These are phyloP conservation scores for Cheirogaleus medius DNA, from an alignment of 2,113 vertebrate genomes.

Conservation along the genomic window DNA sequence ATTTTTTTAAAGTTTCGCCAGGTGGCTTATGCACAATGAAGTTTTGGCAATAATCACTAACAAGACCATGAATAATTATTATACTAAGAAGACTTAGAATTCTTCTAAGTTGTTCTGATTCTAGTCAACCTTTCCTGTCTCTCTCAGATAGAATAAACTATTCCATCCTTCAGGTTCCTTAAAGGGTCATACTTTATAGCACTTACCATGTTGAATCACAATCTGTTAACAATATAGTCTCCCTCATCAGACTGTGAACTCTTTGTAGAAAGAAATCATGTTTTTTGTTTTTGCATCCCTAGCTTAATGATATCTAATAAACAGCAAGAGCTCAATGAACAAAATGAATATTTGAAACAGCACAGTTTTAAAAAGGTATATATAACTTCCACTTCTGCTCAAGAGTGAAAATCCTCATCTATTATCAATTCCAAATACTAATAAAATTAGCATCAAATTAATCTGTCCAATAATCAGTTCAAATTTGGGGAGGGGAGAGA, in stretches of 20 bases:
- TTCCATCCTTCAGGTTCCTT: background rate
- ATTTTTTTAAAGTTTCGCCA: background rate
- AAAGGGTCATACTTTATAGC: background rate
- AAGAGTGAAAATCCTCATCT: background rate
- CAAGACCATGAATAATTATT: background rate
- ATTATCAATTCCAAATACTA: background rate
- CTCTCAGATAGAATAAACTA: background rate
- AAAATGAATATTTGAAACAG: background rate
- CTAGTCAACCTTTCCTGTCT: background rate
- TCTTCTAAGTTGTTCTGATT: background rate
- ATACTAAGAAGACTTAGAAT: background rate
- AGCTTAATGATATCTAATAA: background rate
- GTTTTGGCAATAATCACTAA: conserved; percentile 30
- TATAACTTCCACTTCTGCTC: background rate
- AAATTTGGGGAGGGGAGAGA: background rate
- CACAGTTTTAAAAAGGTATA: background rate
- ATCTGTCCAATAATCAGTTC: conserved; percentile 21
- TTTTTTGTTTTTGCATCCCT: background rate
- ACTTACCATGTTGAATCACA: background rate
- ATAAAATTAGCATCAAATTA: background rate
- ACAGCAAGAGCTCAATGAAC: background rate
- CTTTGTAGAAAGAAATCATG: background rate
- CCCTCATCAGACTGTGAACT: background rate
- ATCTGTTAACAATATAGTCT: background rate
- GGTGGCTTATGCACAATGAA: background rate